A percentile compares a stretch with the other conserved stretches of the same genome.
Evolutionary conservation across 2,888 invertebrate genomes (phyloP).

Genomic region (Drosophila kuntzei): DNA sequence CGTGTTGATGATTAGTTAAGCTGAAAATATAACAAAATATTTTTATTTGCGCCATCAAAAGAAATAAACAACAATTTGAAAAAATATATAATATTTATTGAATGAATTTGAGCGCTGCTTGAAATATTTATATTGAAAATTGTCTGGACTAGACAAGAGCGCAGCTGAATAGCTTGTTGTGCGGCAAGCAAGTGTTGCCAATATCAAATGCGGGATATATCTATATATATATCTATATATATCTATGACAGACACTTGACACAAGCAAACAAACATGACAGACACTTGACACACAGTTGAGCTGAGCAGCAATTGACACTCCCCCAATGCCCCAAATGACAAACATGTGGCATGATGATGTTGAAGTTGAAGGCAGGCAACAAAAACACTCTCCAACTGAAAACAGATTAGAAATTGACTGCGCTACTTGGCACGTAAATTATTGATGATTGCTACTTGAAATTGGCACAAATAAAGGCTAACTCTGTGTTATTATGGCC

Average conservation of each 20-base stretch:
- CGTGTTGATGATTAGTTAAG: constrained; percentile 61
- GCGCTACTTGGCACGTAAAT: constrained; percentile 31
- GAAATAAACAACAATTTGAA: constrained; percentile 48
- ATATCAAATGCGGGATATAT: constrained; percentile 32
- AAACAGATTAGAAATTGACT: constrained; percentile 58
- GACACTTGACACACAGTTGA: constrained; percentile 40
- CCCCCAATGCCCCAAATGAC: too few species aligned
- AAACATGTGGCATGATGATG: constrained; percentile 19
- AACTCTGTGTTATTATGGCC: constrained; percentile 9
- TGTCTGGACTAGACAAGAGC: constrained; percentile 1
- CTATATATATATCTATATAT: constrained; percentile 15
- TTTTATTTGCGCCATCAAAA: constrained; percentile 52
- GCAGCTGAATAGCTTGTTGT: constrained; percentile 5
- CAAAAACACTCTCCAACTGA: constrained; percentile 24
- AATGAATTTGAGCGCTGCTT: constrained; percentile 15
- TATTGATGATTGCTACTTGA: constrained; percentile 24
- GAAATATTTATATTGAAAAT: constrained; percentile 3
- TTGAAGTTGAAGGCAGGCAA: background rate
- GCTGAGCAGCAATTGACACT: constrained; percentile 25
- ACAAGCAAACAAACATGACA: constrained; percentile 74
- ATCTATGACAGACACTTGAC: constrained; percentile 60
- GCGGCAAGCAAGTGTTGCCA: constrained; percentile 56
- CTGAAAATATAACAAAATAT: constrained; percentile 27
- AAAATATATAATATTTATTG: constrained; percentile 12
- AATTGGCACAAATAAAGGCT: constrained; percentile 18